phyloP scores from a whole-genome alignment of 1,140 invertebrate genomes.

The Brachystomella parvula region DNA sequence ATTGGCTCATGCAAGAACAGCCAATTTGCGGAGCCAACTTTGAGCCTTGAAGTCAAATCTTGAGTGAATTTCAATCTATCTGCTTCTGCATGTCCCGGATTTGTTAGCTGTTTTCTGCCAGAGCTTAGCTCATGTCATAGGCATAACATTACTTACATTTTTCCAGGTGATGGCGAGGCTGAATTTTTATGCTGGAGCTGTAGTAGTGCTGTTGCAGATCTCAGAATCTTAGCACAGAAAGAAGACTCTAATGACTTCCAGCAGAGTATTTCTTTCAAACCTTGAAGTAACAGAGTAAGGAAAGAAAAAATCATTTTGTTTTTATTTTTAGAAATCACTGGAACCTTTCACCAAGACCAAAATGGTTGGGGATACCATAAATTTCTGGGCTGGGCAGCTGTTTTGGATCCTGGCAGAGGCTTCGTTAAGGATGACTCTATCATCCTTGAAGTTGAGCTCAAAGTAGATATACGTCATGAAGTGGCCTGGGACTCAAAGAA shows the following conservation, averaged over 20 bases:
- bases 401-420: conserved; percentile 89
- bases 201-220: conserved; percentile 85
- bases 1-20: too few species aligned
- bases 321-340: conserved; percentile 61
- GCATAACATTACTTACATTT: background rate
- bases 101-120: too few species aligned
- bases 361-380: conserved; percentile 98
- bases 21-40: too few species aligned
- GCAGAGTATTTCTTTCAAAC: conserved; percentile 64
- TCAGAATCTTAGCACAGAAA: conserved; percentile 75
- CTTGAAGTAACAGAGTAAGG: too few species aligned
- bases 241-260: conserved; percentile 73
- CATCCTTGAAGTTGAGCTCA: conserved; percentile 81
- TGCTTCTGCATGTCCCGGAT: too few species aligned
- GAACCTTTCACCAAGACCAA: conserved; percentile 83
- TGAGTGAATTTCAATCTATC: too few species aligned
- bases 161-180: conserved; percentile 77
- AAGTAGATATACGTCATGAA: conserved; percentile 97
- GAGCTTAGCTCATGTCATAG: too few species aligned
- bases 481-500: conserved; percentile 99
- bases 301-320: conserved; percentile 33
- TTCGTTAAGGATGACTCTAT: conserved; percentile 94
- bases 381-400: conserved; percentile 88
- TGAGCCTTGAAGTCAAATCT: too few species aligned
- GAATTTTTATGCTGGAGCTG: conserved; percentile 95